phyloP scores from a whole-genome alignment of 2,113 vertebrate species.

The Puma concolor region DNA sequence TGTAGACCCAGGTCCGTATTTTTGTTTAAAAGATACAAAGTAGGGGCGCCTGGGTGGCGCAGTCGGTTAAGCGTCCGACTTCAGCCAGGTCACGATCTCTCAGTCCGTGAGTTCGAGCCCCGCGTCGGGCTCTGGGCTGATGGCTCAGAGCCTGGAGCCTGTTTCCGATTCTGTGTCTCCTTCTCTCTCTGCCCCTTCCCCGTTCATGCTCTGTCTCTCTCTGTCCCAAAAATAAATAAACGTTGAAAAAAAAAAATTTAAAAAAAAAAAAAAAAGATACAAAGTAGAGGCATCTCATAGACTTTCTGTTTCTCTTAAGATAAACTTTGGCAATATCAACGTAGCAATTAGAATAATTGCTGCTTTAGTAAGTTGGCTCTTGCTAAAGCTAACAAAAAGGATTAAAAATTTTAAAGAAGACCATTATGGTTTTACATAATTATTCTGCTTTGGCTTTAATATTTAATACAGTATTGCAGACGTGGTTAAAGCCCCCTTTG shows the following conservation, averaged over 20 bases:
- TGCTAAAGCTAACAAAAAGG: background rate
- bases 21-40: constrained; percentile 7
- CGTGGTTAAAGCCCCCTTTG: background rate
- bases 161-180: too few relatives aligned
- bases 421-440: background rate
- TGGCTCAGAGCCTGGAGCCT: too few relatives aligned
- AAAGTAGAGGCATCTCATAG: background rate
- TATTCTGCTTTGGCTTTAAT: background rate
- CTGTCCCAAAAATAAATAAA: too few relatives aligned
- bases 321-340: background rate
- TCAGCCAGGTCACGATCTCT: too few relatives aligned
- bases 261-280: too few relatives aligned
- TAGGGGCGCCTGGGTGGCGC: too few relatives aligned
- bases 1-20: background rate
- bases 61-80: too few relatives aligned
- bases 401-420: background rate
- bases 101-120: too few relatives aligned
- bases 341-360: background rate
- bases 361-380: background rate
- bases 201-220: too few relatives aligned
- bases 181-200: too few relatives aligned
- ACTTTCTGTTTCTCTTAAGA: background rate
- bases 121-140: too few relatives aligned
- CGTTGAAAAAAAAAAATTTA: too few relatives aligned
- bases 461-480: background rate